Conservation (phyloP, 2,113 vertebrate species). For the Falco punctatus region DNA sequence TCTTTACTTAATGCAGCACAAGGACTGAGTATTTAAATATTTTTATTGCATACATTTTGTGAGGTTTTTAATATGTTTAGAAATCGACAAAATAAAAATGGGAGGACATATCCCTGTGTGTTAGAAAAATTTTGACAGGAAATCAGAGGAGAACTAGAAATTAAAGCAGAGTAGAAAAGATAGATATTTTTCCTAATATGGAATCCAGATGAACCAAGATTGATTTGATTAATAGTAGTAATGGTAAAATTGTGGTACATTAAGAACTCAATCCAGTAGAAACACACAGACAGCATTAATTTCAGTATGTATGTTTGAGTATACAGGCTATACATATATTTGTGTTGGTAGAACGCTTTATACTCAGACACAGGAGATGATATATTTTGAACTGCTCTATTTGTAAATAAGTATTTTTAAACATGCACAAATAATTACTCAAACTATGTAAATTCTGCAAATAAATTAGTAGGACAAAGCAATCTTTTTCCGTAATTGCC, state of each 20-base stretch:
- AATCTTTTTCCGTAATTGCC: background rate
- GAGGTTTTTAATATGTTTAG: background rate
- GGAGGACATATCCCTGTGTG: background rate
- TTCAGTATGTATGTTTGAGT: background rate
- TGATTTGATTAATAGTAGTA: slow-evolving; percentile 7
- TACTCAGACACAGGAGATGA: background rate
- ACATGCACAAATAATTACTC: background rate
- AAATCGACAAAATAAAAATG: background rate
- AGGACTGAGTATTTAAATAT: background rate
- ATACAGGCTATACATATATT: background rate
- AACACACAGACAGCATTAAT: background rate
- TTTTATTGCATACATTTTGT: background rate
- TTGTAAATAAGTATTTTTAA: background rate
- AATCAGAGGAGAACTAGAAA: background rate
- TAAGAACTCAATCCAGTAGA: slow-evolving; percentile 21
- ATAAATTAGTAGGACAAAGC: slow-evolving; percentile 1
- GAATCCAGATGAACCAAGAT: slow-evolving; percentile 10
- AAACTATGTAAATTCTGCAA: background rate
- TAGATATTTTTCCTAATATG: background rate
- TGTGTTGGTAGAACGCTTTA: background rate
- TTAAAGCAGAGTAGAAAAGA: background rate
- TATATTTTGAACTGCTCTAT: background rate
- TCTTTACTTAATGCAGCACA: background rate
- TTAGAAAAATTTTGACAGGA: background rate
- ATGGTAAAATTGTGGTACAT: background rate